Evolutionary conservation across 2,797 vertebrate species (phyloP), one percentile per base, ranked within the genome.

Genomic region (Myoxocephalus aenaeus): DNA sequence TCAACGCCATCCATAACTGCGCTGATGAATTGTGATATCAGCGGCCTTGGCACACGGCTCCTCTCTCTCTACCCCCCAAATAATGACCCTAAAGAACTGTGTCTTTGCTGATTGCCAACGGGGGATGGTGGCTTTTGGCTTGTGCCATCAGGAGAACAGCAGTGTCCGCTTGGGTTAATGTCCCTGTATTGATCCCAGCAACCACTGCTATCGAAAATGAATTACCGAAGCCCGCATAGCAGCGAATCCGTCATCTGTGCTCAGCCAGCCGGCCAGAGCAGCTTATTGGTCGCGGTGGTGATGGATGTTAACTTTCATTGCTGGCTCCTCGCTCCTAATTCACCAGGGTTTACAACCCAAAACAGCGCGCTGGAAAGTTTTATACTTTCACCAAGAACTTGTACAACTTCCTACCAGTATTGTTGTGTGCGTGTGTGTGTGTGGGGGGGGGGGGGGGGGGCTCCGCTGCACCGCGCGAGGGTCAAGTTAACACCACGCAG

Each of bases 191-290:
- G 94, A 95, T 94, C 92, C 82, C 87, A 85, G 90, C 90, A 92
- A 93, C 90, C 93, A 92, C 89, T 84, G 91, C 92, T 94, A 95
- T 95, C 90, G 93, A 92, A 95, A 95, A 94, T 94, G 92, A 95
- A 95, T 95, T 93, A 94, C 93, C 91, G 87, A 91, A 90, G 89
- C 91, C 86, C 86, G 92, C 90, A 84, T 89, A 87, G 90, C 91
- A 92, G 90, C 92, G 87, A 92, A 93, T 94, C 92, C 92, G 91
- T 94, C 94, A 95, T 93, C 91, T 92, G 92, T 90, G 92, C 92
- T 89, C 92, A 91, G 91, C 90, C 86, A 90, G 92, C 89, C 92
- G 92, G 90, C 90, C 92, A 90, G 77, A 84, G 91, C 88, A 87
- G 83, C 90, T 88, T 90, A 92, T 94, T 92, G 92, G 93, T 87